Evolutionary conservation across 1,140 invertebrate species (phyloP).

Genomic region (Aradophagus sp.): DNA sequence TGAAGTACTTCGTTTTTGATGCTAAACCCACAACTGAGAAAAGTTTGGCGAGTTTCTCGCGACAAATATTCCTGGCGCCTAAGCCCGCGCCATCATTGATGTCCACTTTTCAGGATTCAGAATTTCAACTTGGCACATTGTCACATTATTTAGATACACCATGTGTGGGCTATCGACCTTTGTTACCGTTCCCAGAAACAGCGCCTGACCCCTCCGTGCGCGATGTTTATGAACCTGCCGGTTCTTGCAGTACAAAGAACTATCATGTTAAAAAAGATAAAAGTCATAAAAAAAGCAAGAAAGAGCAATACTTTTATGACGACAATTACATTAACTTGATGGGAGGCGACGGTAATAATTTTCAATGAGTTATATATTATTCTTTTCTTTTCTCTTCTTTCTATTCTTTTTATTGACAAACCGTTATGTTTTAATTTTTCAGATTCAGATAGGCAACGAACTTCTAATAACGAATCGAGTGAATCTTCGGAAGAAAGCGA

Average conservation of each 20-base stretch:
- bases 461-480: constrained; percentile 62
- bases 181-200: constrained; percentile 88
- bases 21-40: constrained; percentile 66
- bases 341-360: constrained; percentile 53
- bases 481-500: constrained; percentile 66
- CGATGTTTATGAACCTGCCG: constrained; percentile 80
- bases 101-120: constrained; percentile 78
- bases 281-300: constrained; percentile 67
- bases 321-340: constrained; percentile 64
- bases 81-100: constrained; percentile 94
- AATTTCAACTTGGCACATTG: constrained; percentile 94
- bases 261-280: constrained; percentile 63
- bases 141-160: constrained; percentile 94
- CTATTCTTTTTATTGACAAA: constrained; percentile 2
- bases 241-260: constrained; percentile 45
- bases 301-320: constrained; percentile 66
- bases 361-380: constrained; percentile 25
- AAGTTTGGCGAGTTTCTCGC: constrained; percentile 82
- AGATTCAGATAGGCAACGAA: constrained; percentile 66
- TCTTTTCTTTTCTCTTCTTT: constrained; percentile 2
- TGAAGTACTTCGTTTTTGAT: constrained; percentile 87
- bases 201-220: constrained; percentile 86
- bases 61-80: constrained; percentile 90
- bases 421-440: constrained; percentile 34
- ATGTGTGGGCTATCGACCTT: constrained; percentile 89